phyloP scores from a whole-genome alignment of 2,888 invertebrate genomes.

The Melieria crassipennis region DNA sequence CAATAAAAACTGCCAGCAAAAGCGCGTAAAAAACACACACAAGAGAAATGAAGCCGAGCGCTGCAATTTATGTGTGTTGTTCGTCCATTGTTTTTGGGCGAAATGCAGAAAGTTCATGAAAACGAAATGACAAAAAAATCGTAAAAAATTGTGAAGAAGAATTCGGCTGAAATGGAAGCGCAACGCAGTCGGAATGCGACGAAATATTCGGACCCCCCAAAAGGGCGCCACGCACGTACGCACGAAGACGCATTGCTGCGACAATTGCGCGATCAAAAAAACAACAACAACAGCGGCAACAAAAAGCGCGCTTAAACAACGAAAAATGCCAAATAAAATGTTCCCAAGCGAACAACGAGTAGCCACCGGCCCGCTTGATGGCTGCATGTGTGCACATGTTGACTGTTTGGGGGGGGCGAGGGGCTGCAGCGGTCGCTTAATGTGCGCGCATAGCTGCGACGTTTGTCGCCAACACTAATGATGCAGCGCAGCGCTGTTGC shows the following conservation, averaged over 20 bases:
- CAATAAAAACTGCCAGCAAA: conserved; percentile 2
- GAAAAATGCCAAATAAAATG: neutral
- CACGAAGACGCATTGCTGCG: conserved; percentile 4
- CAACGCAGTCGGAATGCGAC: conserved; percentile 6
- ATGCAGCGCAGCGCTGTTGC: neutral
- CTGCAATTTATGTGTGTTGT: neutral
- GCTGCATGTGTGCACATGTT: neutral
- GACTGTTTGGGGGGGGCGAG: neutral
- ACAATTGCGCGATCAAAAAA: neutral
- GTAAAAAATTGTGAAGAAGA: neutral
- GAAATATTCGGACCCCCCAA: conserved; percentile 39
- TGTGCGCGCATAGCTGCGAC: conserved; percentile 8
- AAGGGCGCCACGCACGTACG: conserved; percentile 38
- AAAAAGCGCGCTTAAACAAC: neutral
- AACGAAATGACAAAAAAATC: conserved; percentile 9
- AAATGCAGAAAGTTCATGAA: too few species aligned
- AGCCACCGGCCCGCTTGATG: neutral
- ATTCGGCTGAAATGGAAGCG: neutral
- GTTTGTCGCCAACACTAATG: too few species aligned
- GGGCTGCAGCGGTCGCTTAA: conserved; percentile 2
- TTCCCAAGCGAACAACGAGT: neutral
- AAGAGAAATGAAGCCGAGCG: neutral
- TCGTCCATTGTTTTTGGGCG: too few species aligned
- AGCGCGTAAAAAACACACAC: neutral
- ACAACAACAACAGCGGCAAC: neutral